Evolutionary conservation across 53 echinoderm and acorn worm genomes (phyloP), one percentile per base, ranked within the genome.

Genomic region (Temnopleurus reevesii): DNA sequence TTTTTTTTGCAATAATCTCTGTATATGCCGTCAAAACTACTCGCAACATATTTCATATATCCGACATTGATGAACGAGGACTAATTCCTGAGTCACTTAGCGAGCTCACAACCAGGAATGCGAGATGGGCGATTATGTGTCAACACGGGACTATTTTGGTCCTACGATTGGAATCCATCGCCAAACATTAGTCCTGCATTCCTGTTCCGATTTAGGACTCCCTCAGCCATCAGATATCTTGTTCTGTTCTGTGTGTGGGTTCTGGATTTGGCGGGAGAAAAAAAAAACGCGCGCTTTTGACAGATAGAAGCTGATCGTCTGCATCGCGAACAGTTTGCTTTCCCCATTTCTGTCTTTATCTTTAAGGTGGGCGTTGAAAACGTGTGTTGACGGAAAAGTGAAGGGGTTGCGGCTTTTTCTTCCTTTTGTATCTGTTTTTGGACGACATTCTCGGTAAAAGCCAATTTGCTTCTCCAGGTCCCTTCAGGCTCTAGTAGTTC

Each of bases 81-180:
- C 41, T 71, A 71, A 71, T 38, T n/a, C 21, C 18, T 38, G 41
- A 63, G 21, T 71, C 71, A 71, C 36, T 43, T 71, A 38, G 21
- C 21, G 71, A 71, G 71, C n/a, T 2, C 19, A n/a, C n/a, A n/a
- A n/a, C n/a, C 8, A 41, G 71, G 71, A 71, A 71, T 71, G n/a
- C 41, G n/a, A 41, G 38, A 41, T 41, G 21, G 41, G 71, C 41
- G 41, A 21, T 8, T 19, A 71, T 71, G 71, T 71, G 71, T 71
- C 71, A 71, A 71, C 71, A 7, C 71, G 5, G 21, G 13, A 71
- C 71, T 71, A 71, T 71, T 71, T 71, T 71, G 41, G 71, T 71
- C 71, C 41, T 21, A 71, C 24, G 71, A n/a, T 43, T 71, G 71
- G 71, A 71, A 71, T 41, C 71, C 71, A 36, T 19, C 23, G 71